These are phyloP conservation scores for Cephalopholis sonnerati DNA, from an alignment of 2,113 vertebrate species.

Conservation along the genomic window DNA sequence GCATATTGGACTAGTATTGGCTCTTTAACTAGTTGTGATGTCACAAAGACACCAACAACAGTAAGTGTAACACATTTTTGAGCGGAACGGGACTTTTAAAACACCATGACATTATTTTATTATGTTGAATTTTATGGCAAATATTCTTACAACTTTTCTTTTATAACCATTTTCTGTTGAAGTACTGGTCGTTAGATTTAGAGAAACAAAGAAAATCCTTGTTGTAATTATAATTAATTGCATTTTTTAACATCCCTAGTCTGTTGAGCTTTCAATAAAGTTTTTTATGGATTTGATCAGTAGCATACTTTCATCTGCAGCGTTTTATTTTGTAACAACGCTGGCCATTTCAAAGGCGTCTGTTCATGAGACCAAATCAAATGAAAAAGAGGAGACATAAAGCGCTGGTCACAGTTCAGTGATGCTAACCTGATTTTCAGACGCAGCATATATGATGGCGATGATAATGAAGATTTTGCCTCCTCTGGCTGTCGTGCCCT, in stretches of 20 bases:
- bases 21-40: not conserved
- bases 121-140: not conserved
- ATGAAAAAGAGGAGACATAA: not conserved
- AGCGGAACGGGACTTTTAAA: not conserved
- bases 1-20: not conserved
- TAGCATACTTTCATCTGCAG: not conserved
- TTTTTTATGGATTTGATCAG: not conserved
- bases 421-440: slow-evolving; percentile 49
- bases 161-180: not conserved
- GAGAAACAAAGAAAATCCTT: not conserved
- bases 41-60: too few species aligned
- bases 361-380: not conserved
- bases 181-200: not conserved
- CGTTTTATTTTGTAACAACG: not conserved
- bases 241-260: not conserved
- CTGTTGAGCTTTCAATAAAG: not conserved
- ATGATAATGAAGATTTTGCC: slow-evolving; percentile 48
- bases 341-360: slow-evolving; percentile 2
- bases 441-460: slow-evolving; percentile 34
- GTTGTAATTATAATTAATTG: not conserved
- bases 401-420: slow-evolving; percentile 28
- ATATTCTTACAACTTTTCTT: not conserved
- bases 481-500: slow-evolving; percentile 62
- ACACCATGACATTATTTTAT: not conserved
- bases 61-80: not conserved